Percentiles rank a stretch among this genome's conserved stretches.
Conservation (phyloP, 2,113 vertebrate genomes). For the Marcusenius ussheri region DNA sequence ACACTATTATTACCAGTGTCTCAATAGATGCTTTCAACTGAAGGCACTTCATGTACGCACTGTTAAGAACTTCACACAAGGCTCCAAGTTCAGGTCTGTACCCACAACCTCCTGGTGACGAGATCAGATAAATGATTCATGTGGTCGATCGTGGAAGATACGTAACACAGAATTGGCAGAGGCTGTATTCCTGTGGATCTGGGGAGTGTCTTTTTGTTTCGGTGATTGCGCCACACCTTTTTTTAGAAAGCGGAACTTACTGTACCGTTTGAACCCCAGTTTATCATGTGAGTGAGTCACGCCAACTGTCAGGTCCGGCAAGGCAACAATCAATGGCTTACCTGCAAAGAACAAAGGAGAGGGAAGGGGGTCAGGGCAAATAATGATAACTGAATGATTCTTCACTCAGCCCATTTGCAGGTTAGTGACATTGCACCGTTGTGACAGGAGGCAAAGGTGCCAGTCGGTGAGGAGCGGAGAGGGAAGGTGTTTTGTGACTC, state of each 20-base stretch:
- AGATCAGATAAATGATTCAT: background rate
- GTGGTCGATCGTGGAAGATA: background rate
- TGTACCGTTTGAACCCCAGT: background rate
- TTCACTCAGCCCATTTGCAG: background rate
- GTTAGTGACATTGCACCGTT: background rate
- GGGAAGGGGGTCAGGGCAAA: background rate
- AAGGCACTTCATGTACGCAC: background rate
- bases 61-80: background rate
- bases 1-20: background rate
- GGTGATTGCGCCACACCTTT: background rate
- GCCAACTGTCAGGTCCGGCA: background rate
- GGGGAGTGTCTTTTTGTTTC: background rate
- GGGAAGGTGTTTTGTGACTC: conserved; percentile 1
- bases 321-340: conserved; percentile 17
- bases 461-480: background rate
- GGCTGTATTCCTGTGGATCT: background rate
- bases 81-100: background rate
- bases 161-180: background rate
- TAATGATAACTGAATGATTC: background rate
- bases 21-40: background rate
- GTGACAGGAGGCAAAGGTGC: background rate
- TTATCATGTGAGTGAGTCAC: conserved; percentile 16
- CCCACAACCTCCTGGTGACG: background rate
- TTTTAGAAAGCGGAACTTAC: background rate
- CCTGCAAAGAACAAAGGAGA: conserved; percentile 9